Percentiles rank a stretch among this genome's conserved stretches.
phyloP scores from a whole-genome alignment of 2,113 vertebrate genomes.

The Tursiops truncatus region DNA sequence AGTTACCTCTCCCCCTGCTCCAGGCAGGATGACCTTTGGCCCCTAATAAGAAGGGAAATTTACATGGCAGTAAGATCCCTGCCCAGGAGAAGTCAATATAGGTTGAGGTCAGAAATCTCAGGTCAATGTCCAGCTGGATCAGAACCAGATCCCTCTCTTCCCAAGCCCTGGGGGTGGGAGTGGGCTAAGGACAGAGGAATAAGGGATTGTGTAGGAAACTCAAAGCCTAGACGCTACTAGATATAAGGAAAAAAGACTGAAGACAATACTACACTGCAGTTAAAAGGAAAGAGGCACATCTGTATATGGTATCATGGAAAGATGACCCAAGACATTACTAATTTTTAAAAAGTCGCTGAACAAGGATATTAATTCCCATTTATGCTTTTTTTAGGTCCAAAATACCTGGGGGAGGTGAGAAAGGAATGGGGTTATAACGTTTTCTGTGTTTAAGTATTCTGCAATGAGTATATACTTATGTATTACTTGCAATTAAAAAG shows the following conservation, averaged over 20 bases:
- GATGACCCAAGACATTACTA: background rate
- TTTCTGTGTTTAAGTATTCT: slow-evolving; percentile 29
- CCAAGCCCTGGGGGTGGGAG: background rate
- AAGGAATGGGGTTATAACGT: background rate
- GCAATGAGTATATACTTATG: background rate
- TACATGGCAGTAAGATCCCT: background rate
- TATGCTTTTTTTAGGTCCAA: background rate
- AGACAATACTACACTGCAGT: background rate
- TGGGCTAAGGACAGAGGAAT: background rate
- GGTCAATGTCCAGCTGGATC: background rate
- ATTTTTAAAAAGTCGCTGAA: background rate
- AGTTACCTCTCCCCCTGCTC: background rate
- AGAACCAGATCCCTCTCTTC: background rate
- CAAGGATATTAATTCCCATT: background rate
- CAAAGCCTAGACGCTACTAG: background rate
- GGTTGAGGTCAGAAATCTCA: background rate
- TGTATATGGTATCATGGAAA: background rate
- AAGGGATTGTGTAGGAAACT: background rate
- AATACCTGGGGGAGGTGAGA: background rate
- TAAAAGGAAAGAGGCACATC: background rate
- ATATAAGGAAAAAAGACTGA: background rate
- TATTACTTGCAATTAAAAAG: background rate
- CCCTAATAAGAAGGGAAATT: background rate
- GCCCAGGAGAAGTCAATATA: background rate
- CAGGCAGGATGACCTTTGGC: background rate